Conservation (phyloP, 1,140 invertebrate genomes). For the Choristoneura fumiferana region DNA sequence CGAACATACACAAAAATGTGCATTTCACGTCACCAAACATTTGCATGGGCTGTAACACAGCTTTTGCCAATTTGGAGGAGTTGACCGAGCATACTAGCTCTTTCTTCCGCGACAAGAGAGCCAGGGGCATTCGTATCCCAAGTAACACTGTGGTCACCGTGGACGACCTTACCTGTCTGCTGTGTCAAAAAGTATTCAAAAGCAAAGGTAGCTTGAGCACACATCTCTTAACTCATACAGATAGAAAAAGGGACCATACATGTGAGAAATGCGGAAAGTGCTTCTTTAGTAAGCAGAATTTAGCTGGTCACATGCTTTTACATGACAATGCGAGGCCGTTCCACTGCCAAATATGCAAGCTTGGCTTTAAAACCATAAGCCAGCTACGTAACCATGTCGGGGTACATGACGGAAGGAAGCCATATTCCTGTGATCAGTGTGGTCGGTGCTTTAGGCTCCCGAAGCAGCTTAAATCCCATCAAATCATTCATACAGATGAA, state of each 20-base stretch:
- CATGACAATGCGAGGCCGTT: constrained; percentile 86
- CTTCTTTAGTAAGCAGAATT: constrained; percentile 57
- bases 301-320: constrained; percentile 79
- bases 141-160: constrained; percentile 29
- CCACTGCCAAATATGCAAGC: constrained; percentile 86
- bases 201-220: constrained; percentile 47
- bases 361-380: constrained; percentile 67
- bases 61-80: constrained; percentile 28
- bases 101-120: constrained; percentile 24
- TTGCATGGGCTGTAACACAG: constrained; percentile 33
- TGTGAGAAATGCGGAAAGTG: constrained; percentile 67
- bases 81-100: constrained; percentile 26
- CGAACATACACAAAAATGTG: constrained; percentile 24
- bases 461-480: constrained; percentile 56
- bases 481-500: constrained; percentile 89
- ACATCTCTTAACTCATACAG: constrained; percentile 57
- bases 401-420: constrained; percentile 85
- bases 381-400: constrained; percentile 78
- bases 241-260: constrained; percentile 53
- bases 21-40: constrained; percentile 23
- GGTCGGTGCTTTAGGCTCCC: constrained; percentile 83
- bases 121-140: constrained; percentile 23
- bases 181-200: constrained; percentile 61
- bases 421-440: constrained; percentile 87
- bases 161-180: constrained; percentile 47